Conservation (phyloP, 2,113 vertebrate species). For the Leptocoma aspasia region DNA sequence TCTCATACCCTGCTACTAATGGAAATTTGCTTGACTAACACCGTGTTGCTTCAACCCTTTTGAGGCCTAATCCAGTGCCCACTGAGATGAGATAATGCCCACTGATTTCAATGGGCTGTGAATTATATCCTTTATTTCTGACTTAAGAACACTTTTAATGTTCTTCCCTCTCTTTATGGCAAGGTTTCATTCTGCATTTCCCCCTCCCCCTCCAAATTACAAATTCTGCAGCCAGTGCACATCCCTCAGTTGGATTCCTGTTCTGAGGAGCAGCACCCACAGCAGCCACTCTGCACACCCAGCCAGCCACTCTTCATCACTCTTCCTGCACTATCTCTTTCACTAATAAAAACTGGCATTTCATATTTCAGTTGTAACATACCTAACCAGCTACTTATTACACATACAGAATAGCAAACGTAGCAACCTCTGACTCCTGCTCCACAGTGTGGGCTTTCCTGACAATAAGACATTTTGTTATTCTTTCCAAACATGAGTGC, state of each 20-base stretch:
- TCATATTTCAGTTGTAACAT: slow-evolving; percentile 40
- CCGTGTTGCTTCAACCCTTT: slow-evolving; percentile 8
- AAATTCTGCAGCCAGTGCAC: neutral
- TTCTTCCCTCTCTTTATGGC: neutral
- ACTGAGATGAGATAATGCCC: slow-evolving; percentile 47
- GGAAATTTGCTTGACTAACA: slow-evolving; percentile 24
- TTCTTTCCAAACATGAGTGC: slow-evolving; percentile 65
- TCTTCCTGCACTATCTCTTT: neutral
- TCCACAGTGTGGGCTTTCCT: slow-evolving; percentile 8
- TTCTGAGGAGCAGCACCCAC: neutral
- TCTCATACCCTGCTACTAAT: neutral
- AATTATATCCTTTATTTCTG: slow-evolving; percentile 18
- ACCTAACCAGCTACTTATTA: slow-evolving; percentile 36
- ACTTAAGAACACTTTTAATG: neutral
- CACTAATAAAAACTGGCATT: slow-evolving; percentile 66
- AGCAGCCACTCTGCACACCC: neutral
- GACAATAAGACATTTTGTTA: slow-evolving; percentile 59
- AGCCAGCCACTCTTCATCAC: slow-evolving; percentile 32
- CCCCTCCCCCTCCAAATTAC: neutral
- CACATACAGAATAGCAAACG: slow-evolving; percentile 20
- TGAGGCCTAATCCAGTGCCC: slow-evolving; percentile 30
- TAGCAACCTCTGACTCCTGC: slow-evolving; percentile 15
- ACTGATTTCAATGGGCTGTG: slow-evolving; percentile 22
- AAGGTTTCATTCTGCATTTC: neutral
- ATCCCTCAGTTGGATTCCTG: slow-evolving; percentile 12